phyloP scores from a whole-genome alignment of 2,113 vertebrate genomes.

The Brachypteracias leptosomus region DNA sequence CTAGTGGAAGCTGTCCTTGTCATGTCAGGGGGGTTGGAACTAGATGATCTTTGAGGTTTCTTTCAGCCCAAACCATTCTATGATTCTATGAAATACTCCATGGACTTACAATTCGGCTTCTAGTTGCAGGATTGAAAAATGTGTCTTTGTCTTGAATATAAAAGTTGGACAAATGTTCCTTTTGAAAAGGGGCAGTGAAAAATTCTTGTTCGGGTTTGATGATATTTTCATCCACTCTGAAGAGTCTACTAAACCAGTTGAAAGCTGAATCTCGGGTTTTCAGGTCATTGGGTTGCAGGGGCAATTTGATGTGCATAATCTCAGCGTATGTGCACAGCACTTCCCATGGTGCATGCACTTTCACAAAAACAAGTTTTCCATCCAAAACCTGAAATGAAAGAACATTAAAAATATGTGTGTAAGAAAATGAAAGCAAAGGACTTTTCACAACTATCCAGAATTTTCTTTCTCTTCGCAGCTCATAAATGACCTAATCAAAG shows the following conservation, averaged over 20 bases:
- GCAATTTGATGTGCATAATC: slow-evolving; percentile 91
- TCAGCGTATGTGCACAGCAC: slow-evolving; percentile 87
- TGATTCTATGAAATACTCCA: neutral
- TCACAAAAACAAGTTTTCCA: slow-evolving; percentile 84
- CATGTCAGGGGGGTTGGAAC: too few species aligned
- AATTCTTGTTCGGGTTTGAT: slow-evolving; percentile 85
- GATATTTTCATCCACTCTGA: slow-evolving; percentile 82
- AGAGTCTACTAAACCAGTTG: slow-evolving; percentile 81
- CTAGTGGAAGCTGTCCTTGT: too few species aligned
- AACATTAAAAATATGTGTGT: neutral
- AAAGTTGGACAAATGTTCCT: slow-evolving; percentile 79
- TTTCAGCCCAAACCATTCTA: too few species aligned
- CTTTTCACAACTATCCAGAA: neutral
- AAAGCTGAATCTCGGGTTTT: slow-evolving; percentile 77
- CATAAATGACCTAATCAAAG: neutral
- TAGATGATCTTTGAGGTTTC: too few species aligned
- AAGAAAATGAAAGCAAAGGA: neutral
- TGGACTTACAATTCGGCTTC: slow-evolving; percentile 87
- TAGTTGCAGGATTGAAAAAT: slow-evolving; percentile 91
- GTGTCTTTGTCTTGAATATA: slow-evolving; percentile 79
- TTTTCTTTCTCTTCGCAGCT: neutral
- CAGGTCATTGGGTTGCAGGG: slow-evolving; percentile 84
- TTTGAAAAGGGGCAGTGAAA: slow-evolving; percentile 91
- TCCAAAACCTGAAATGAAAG: slow-evolving; percentile 77
- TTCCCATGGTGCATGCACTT: slow-evolving; percentile 91